phyloP scores from a whole-genome alignment of 1,140 invertebrate genomes.

The Magallana gigas region DNA sequence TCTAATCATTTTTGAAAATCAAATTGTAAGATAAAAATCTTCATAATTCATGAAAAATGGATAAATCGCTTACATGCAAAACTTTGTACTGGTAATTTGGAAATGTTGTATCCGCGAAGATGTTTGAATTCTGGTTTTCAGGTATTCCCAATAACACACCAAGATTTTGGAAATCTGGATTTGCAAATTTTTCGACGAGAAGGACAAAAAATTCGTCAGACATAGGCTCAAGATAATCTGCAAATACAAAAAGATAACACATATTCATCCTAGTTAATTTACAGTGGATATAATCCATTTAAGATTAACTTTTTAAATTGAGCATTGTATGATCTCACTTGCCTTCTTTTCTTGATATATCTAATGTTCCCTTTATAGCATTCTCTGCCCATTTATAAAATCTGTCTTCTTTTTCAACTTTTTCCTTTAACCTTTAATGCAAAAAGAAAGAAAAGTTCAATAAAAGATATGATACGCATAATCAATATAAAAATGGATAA shows the following conservation, averaged over 20 bases:
- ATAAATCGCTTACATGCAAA: background rate
- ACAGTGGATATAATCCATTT: too few species aligned
- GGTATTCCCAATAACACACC: background rate
- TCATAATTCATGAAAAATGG: background rate
- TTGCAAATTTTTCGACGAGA: background rate
- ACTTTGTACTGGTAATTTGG: constrained; percentile 13
- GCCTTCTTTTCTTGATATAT: background rate
- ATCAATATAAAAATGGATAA: too few species aligned
- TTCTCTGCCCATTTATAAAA: constrained; percentile 25
- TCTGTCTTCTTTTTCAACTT: background rate
- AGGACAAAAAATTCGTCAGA: constrained; percentile 11
- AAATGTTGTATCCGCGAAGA: constrained; percentile 13
- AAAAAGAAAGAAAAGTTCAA: too few species aligned
- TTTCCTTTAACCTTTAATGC: background rate
- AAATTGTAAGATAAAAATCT: background rate
- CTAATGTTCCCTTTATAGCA: constrained; percentile 3
- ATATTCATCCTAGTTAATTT: background rate
- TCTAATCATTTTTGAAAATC: background rate
- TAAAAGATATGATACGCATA: too few species aligned
- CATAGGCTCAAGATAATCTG: background rate
- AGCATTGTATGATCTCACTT: background rate
- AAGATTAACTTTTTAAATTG: too few species aligned
- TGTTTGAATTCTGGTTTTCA: background rate
- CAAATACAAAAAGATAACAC: background rate
- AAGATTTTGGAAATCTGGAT: background rate